Base-by-base conservation (phyloP, 2,888 invertebrate genomes). In the Gymnosoma rotundatum region DNA sequence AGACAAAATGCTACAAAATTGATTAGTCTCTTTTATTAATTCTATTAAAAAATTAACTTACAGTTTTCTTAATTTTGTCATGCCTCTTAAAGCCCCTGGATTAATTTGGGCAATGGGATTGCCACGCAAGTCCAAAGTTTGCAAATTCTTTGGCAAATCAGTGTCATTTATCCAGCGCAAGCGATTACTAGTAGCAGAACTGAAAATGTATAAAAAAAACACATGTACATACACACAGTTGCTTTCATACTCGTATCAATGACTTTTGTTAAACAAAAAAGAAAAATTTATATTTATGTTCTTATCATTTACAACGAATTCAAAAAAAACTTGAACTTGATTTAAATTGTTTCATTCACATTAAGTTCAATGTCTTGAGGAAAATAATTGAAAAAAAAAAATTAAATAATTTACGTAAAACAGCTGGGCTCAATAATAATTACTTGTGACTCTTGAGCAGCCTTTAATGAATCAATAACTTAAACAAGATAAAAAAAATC, bases 101-200 rank as follows among this genome's bases (percentile, higher is more conserved):
- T 96, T 95, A 82, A 97, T 94, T 82, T 93, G 94, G 60, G 94
- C 92, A 76, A 97, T 93, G 36, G 97, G 97, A 93, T 98, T 98
- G 86, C 95, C 97, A 88, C 96, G 95, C 88, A 98, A 94, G 90
- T 97, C 97, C 54, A 98, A 93, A 52, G 96, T 94, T 86, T 95
- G 93, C 75, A 98, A 94, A 89, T 95, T 94, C 88, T 94, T 94
- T 89, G 94, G 94, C 89, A 98, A 94, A 87, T 95, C 94, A 78
- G 95, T 94, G 73, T 94, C 94, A n/a, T 94, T 94, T 89, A 98
- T 94, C 91, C 94, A 94, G 89, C 94, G 95, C 90, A 98, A 95
- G 87, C 95, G 94, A 93, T 98, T 98, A 91, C 96, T 95, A 38
- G 96, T 96, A 90, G 97, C 93, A 60, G 96, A 96, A 90, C 98